These are phyloP conservation scores for Microcebus griseorufus DNA, from an alignment of 2,113 vertebrate genomes.

Conservation along the genomic window DNA sequence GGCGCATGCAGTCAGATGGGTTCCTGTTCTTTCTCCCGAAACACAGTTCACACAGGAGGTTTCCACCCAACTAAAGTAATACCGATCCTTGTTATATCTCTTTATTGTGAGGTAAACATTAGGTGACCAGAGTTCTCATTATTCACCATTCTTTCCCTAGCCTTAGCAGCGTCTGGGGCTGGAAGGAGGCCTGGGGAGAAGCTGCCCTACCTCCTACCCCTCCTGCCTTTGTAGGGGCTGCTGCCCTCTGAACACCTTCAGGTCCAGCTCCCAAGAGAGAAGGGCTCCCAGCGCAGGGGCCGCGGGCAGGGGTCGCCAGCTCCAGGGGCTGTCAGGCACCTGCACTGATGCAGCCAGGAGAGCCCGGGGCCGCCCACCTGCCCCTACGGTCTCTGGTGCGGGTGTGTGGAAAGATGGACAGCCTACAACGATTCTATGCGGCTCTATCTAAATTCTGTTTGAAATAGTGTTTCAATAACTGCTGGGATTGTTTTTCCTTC, in stretches of 20 bases:
- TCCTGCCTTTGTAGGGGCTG: not conserved
- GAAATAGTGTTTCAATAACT: not conserved
- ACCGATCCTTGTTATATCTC: not conserved
- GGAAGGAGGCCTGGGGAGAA: not conserved
- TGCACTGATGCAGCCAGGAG: not conserved
- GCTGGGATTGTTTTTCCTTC: not conserved
- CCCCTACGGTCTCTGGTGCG: not conserved
- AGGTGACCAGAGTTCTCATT: not conserved
- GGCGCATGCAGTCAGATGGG: not conserved
- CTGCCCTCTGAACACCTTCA: not conserved
- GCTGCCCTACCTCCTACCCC: not conserved
- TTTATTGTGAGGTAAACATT: no score
- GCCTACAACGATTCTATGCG: not conserved
- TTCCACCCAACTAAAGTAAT: not conserved
- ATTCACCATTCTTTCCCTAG: rapidly evolving
- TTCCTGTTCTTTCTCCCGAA: no score
- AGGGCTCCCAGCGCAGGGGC: not conserved
- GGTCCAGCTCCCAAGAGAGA: not conserved
- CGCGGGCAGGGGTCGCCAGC: not conserved
- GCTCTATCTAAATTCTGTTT: not conserved
- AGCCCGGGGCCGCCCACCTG: rapidly evolving
- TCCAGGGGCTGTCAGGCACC: not conserved
- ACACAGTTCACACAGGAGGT: not conserved
- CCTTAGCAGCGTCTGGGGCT: not conserved
- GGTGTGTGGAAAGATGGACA: rapidly evolving